phyloP scores from a whole-genome alignment of 2,797 vertebrate genomes.

The Amphiprion clarkii region DNA sequence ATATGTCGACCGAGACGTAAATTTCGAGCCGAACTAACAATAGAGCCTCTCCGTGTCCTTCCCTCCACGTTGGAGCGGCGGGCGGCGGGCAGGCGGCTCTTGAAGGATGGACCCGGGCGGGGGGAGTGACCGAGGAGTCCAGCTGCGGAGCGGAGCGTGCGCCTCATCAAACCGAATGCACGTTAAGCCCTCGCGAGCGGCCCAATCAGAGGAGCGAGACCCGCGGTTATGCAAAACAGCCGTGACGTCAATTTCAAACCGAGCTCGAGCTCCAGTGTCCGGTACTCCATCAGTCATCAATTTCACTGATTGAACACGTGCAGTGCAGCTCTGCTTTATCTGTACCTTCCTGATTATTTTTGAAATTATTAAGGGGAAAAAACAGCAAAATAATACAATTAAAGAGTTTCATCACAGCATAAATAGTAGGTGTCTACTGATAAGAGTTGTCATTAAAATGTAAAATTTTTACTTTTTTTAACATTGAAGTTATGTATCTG shows the following conservation, averaged over 20 bases:
- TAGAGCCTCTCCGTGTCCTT: conserved; percentile 8
- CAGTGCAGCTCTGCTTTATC: too few relatives aligned
- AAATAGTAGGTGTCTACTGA: too few relatives aligned
- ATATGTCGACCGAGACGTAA: conserved; percentile 41
- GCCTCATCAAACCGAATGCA: conserved; percentile 34
- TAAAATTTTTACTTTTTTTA: too few relatives aligned
- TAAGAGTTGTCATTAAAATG: too few relatives aligned
- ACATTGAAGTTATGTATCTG: too few relatives aligned
- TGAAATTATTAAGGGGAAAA: too few relatives aligned
- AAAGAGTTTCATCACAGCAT: too few relatives aligned
- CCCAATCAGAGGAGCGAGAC: conserved; percentile 69
- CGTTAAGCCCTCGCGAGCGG: conserved; percentile 39
- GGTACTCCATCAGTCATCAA: too few relatives aligned
- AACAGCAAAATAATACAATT: too few relatives aligned
- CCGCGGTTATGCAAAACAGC: conserved; percentile 69
- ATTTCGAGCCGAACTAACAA: conserved; percentile 53
- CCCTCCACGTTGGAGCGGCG: conserved; percentile 59
- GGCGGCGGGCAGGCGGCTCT: conserved; percentile 36
- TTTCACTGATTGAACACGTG: too few relatives aligned
- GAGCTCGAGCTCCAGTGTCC: conserved; percentile 11
- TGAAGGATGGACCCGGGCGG: conserved; percentile 56
- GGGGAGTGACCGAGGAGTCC: conserved; percentile 45
- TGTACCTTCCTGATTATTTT: too few relatives aligned
- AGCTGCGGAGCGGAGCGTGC: conserved; percentile 48
- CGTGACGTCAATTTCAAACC: conserved; percentile 71